These are phyloP conservation scores for Hyalella azteca DNA, from an alignment of 2,888 invertebrate genomes.

Conservation along the genomic window DNA sequence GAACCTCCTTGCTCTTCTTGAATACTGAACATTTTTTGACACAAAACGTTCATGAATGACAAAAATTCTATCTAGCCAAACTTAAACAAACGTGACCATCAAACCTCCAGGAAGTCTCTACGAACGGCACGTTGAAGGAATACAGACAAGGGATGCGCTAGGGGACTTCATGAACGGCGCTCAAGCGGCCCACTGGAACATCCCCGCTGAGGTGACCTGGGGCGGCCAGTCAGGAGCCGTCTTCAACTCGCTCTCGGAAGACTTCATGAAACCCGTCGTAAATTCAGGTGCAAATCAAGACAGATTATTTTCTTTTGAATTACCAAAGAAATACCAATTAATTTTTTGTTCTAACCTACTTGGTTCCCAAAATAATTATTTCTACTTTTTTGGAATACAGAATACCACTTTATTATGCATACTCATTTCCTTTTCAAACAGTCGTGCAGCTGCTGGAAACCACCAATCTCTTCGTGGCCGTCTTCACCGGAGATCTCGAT, in stretches of 20 bases:
- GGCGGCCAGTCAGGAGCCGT: slow-evolving; percentile 61
- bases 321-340: not conserved
- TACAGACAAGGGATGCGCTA: slow-evolving; percentile 46
- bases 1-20: too few relatives aligned
- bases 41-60: too few relatives aligned
- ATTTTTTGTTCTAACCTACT: not conserved
- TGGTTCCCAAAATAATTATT: too few relatives aligned
- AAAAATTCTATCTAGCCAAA: too few relatives aligned
- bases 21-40: too few relatives aligned
- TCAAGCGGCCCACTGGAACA: slow-evolving; percentile 51
- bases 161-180: slow-evolving; percentile 58
- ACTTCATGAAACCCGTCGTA: slow-evolving; percentile 63
- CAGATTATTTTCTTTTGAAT: not conserved
- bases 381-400: too few relatives aligned
- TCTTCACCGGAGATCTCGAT: slow-evolving; percentile 61
- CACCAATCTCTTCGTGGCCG: slow-evolving; percentile 60
- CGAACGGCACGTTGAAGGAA: slow-evolving; percentile 47
- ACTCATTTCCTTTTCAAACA: too few relatives aligned
- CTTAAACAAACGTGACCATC: too few relatives aligned
- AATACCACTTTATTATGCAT: too few relatives aligned
- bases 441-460: slow-evolving; percentile 61
- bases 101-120: slow-evolving; percentile 53
- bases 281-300: slow-evolving; percentile 60
- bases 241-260: slow-evolving; percentile 61
- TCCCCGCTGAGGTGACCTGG: slow-evolving; percentile 56